Evolutionary conservation across 2,797 vertebrate genomes (phyloP).

Genomic region (Enteromius viviparus): DNA sequence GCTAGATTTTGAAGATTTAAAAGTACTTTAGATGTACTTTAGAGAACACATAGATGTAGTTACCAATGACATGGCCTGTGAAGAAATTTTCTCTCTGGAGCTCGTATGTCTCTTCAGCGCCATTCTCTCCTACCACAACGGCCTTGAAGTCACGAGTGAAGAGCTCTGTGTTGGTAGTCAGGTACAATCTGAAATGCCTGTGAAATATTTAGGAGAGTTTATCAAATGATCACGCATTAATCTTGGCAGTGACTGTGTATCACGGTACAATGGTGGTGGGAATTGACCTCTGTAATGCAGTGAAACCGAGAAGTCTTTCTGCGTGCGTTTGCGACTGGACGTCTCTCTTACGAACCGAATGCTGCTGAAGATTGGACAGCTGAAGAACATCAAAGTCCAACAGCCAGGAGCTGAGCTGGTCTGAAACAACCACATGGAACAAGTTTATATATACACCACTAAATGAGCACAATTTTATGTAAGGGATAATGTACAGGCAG

Average conservation of each 20-base stretch:
- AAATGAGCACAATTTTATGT: neutral
- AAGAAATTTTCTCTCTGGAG: constrained; percentile 92
- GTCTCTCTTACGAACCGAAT: constrained; percentile 87
- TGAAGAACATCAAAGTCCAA: constrained; percentile 89
- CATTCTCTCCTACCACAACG: constrained; percentile 81
- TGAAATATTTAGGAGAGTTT: constrained; percentile 61
- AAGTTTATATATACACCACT: neutral
- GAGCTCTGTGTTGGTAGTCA: constrained; percentile 89
- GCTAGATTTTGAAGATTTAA: neutral
- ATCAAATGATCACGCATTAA: neutral
- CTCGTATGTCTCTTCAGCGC: constrained; percentile 71
- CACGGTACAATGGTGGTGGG: neutral
- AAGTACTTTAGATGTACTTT: constrained; percentile 3
- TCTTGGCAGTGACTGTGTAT: neutral
- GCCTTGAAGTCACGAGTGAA: constrained; percentile 88
- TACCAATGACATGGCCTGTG: constrained; percentile 91
- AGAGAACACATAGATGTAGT: constrained; percentile 32
- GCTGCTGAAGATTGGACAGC: constrained; percentile 84
- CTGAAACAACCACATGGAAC: constrained; percentile 58
- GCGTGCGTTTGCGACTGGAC: constrained; percentile 81
- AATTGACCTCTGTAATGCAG: constrained; percentile 86
- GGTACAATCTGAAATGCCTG: constrained; percentile 90
- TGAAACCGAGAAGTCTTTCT: constrained; percentile 88
- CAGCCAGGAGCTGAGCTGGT: constrained; percentile 81
- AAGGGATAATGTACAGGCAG: too few species aligned